phyloP scores from a whole-genome alignment of 2,888 invertebrate genomes.

The Balanococcus diminutus region DNA sequence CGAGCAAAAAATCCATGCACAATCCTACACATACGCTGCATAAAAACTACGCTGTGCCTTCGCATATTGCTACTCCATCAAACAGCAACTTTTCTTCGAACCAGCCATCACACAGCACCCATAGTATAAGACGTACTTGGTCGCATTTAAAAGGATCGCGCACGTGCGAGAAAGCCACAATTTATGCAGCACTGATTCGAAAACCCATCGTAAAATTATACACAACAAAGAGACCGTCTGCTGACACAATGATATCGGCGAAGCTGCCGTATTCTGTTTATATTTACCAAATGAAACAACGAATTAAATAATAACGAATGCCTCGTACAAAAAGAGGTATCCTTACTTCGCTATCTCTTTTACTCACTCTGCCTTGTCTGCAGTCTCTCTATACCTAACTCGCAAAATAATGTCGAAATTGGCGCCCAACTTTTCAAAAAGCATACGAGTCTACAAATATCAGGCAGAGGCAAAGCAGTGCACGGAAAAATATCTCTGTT shows the following conservation, averaged over 20 bases:
- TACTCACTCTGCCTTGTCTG: too few species aligned
- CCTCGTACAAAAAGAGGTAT: neutral
- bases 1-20: neutral
- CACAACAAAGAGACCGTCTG: slow-evolving; percentile 35
- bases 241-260: slow-evolving; percentile 43
- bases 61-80: neutral
- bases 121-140: neutral
- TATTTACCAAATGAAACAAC: neutral
- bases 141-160: slow-evolving; percentile 11
- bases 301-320: slow-evolving; percentile 49
- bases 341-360: neutral
- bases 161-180: slow-evolving; percentile 13
- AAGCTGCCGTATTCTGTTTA: neutral
- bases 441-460: neutral
- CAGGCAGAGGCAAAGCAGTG: neutral
- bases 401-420: neutral
- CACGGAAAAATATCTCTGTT: neutral
- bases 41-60: neutral
- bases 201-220: slow-evolving; percentile 40
- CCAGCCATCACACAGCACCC: neutral
- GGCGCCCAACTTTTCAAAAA: slow-evolving; percentile 6
- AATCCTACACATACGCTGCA: neutral
- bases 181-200: slow-evolving; percentile 23
- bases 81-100: neutral
- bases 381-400: too few species aligned